A percentile compares a stretch with the other conserved stretches of the same genome.
Conservation (phyloP, 2,797 vertebrate genomes). For the Danio tinwini region DNA sequence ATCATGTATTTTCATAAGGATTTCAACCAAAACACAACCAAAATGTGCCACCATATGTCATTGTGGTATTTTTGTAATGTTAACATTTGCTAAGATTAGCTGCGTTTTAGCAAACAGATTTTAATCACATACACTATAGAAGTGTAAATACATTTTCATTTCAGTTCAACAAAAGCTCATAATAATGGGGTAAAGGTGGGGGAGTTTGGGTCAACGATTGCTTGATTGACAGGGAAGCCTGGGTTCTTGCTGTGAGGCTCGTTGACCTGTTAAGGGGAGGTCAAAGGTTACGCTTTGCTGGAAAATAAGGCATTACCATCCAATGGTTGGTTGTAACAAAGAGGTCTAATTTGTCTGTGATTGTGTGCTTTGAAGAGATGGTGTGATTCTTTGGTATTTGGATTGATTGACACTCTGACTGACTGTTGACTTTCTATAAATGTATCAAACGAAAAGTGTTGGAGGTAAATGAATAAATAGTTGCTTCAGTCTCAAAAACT, state of each 20-base stretch:
- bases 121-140: not conserved
- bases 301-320: conserved; percentile 49
- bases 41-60: not conserved
- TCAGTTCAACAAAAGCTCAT: not conserved
- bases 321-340: conserved; percentile 59
- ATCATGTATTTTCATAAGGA: too few relatives aligned
- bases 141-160: not conserved
- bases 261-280: conserved; percentile 67
- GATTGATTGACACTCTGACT: conserved; percentile 22
- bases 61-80: not conserved
- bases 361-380: conserved; percentile 32
- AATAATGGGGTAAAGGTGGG: not conserved
- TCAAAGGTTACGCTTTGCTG: conserved; percentile 69
- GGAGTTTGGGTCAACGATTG: conserved; percentile 37
- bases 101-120: not conserved
- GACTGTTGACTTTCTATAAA: conserved; percentile 6
- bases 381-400: conserved; percentile 11
- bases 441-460: not conserved
- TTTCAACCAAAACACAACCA: not conserved
- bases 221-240: conserved; percentile 67
- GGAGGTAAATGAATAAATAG: not conserved
- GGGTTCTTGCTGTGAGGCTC: conserved; percentile 68
- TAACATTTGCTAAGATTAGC: not conserved
- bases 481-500: too few relatives aligned
- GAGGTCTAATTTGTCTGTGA: conserved; percentile 68